phyloP scores from a whole-genome alignment of 2,797 vertebrate species.

The Xenops minutus region DNA sequence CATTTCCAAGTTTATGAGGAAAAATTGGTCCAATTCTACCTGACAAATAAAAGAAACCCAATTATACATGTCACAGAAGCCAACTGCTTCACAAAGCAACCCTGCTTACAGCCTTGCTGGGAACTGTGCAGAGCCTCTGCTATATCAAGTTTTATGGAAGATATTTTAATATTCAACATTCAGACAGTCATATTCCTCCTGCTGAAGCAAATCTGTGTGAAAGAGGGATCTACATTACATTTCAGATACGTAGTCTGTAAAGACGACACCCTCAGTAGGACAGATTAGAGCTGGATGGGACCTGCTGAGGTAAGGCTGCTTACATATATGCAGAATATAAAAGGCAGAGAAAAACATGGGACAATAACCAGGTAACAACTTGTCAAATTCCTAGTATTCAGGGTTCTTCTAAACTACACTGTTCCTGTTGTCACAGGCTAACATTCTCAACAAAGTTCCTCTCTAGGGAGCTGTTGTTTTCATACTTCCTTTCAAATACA shows the following conservation, averaged over 20 bases:
- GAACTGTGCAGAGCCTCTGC: neutral
- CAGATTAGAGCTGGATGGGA: neutral
- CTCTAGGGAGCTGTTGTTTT: neutral
- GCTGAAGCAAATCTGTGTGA: neutral
- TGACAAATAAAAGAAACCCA: neutral
- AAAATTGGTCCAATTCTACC: neutral
- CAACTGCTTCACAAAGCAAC: neutral
- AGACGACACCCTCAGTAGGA: neutral
- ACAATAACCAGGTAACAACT: neutral
- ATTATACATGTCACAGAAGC: neutral
- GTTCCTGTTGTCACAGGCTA: neutral
- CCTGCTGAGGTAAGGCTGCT: neutral
- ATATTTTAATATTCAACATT: neutral
- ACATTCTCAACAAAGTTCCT: neutral
- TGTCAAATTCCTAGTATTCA: neutral
- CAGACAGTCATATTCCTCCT: neutral
- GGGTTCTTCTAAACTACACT: neutral
- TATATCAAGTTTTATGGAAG: neutral
- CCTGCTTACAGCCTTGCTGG: neutral
- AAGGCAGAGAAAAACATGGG: neutral
- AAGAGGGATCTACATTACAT: neutral
- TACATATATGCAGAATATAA: neutral
- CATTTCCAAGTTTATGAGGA: neutral
- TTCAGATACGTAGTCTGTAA: neutral
- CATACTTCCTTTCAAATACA: conserved; percentile 8